A percentile compares a stretch with the other conserved stretches of the same genome.
These are phyloP conservation scores for Crotophaga sulcirostris DNA, from an alignment of 2,113 vertebrate genomes.

Conservation along the genomic window DNA sequence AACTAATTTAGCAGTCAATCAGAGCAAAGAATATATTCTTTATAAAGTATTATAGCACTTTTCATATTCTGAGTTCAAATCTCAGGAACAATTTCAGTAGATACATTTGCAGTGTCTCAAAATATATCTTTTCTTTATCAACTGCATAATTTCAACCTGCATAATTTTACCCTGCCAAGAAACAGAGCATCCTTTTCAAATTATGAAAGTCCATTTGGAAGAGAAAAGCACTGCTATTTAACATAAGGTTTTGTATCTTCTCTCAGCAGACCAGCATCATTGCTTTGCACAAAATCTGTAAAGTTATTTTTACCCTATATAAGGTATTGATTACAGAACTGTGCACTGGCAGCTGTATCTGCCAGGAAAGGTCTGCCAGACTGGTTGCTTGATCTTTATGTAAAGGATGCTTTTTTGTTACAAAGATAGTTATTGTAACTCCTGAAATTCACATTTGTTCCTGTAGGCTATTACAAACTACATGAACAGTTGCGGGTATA, in stretches of 20 bases:
- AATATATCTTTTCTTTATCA: not conserved
- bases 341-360: not conserved
- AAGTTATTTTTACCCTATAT: not conserved
- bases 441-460: not conserved
- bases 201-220: not conserved
- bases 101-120: not conserved
- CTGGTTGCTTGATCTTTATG: not conserved
- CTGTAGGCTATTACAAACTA: not conserved
- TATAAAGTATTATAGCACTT: not conserved
- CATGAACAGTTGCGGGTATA: not conserved
- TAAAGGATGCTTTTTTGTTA: not conserved
- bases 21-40: not conserved
- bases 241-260: not conserved
- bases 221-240: not conserved
- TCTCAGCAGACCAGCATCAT: not conserved
- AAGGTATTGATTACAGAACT: not conserved
- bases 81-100: not conserved
- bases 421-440: not conserved
- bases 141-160: not conserved
- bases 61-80: not conserved
- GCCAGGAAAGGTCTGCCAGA: not conserved
- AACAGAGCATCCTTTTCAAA: not conserved
- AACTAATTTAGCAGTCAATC: not conserved
- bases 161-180: not conserved
- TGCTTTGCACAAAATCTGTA: not conserved